A percentile compares a stretch with the other conserved stretches of the same genome.
phyloP scores from a whole-genome alignment of 2,797 vertebrate species.

The Pithecia hirsuta region DNA sequence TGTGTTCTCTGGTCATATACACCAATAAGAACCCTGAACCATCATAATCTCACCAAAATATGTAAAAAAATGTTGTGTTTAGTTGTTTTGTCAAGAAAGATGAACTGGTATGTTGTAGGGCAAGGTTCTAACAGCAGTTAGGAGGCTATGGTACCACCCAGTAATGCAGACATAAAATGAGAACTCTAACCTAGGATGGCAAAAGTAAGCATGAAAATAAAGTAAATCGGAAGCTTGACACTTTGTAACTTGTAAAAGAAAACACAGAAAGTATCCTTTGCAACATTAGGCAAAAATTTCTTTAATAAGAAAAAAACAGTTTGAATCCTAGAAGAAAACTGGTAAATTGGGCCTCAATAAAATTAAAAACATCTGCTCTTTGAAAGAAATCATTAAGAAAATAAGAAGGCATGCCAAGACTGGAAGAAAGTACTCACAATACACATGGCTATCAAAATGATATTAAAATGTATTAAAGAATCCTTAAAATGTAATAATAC shows the following conservation, averaged over 20 bases:
- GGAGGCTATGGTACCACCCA: not conserved
- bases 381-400: slow-evolving; percentile 1
- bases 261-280: slow-evolving; percentile 1
- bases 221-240: not conserved
- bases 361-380: slow-evolving; percentile 36
- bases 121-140: not conserved
- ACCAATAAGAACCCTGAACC: not conserved
- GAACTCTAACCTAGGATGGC: not conserved
- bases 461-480: not conserved
- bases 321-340: not conserved
- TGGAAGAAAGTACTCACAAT: not conserved
- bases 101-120: not conserved
- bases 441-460: not conserved
- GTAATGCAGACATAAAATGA: not conserved
- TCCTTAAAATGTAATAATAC: not conserved
- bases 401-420: not conserved
- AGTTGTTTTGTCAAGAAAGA: slow-evolving; percentile 2
- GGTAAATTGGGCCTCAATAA: not conserved
- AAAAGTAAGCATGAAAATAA: not conserved
- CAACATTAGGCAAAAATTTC: not conserved
- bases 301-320: not conserved
- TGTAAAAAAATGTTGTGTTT: not conserved
- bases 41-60: slow-evolving; percentile 11
- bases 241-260: slow-evolving; percentile 1
- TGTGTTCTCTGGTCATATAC: not conserved